These are phyloP conservation scores for Hylaea fasciaria DNA, from an alignment of 2,888 invertebrate genomes.

Conservation along the genomic window DNA sequence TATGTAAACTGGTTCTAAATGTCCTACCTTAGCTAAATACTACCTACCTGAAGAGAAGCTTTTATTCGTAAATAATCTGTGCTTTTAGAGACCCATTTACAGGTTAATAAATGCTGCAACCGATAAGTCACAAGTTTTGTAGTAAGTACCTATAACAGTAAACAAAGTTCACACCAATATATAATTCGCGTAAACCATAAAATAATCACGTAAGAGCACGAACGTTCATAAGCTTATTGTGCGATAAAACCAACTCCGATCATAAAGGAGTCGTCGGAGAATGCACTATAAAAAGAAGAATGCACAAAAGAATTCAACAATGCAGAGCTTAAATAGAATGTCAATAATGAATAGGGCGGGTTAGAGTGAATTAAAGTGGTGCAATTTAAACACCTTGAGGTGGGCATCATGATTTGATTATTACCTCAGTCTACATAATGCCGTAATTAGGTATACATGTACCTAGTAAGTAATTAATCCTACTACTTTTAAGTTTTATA, in stretches of 20 bases:
- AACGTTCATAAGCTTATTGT: slow-evolving; percentile 23
- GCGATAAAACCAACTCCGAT: slow-evolving; percentile 16
- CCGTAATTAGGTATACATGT: too few species aligned
- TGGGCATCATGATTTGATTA: too few species aligned
- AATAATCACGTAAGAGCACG: slow-evolving; percentile 21
- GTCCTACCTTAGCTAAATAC: too few species aligned
- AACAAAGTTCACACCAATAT: slow-evolving; percentile 4
- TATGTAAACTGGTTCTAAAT: too few species aligned
- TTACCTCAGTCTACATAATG: too few species aligned
- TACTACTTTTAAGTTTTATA: too few species aligned
- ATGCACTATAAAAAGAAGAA: slow-evolving; percentile 35
- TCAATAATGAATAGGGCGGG: neutral
- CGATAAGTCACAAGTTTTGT: neutral
- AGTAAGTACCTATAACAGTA: slow-evolving; percentile 5
- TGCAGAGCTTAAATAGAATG: neutral
- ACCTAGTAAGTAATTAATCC: too few species aligned
- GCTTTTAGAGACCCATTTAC: too few species aligned
- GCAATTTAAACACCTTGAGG: too few species aligned
- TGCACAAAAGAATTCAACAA: slow-evolving; percentile 25
- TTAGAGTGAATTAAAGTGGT: too few species aligned
- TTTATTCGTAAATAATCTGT: neutral
- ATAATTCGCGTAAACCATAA: slow-evolving; percentile 17
- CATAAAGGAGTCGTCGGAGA: slow-evolving; percentile 15
- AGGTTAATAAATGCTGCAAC: neutral
- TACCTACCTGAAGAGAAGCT: too few species aligned